Evolutionary conservation across 2,797 vertebrate species (phyloP), one percentile per base, ranked within the genome.

Genomic region (Eutrigla gurnardus): DNA sequence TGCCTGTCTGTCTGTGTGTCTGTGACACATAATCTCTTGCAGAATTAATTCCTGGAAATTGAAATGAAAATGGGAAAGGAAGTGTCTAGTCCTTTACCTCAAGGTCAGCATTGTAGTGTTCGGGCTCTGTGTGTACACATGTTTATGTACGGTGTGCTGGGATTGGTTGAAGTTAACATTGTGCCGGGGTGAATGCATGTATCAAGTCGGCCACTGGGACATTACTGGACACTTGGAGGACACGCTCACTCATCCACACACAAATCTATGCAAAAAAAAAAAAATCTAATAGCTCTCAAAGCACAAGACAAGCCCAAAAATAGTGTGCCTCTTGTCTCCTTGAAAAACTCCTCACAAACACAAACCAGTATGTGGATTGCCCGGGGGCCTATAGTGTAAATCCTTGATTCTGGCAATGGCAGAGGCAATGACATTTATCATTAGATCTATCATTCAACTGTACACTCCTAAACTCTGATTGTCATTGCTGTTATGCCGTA

Each of bases 1-100:
- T 43, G 58, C 52, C 18, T 64, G 58, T 61, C 10, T 32, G 45
- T 65, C 13, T 33, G 25, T 57, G 53, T 8, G 32, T 17, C 32
- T 35, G 53, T 35, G 35, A 33, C 15, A 68, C 35, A 1, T 92
- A 91, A 94, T 93, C 92, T 93, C 83, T 59, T 6, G 58, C 71
- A 37, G 77, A 89, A 93, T 92, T 81, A 92, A 93, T 92, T 93
- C 88, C 89, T 91, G 84, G 86, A 93, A 92, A 91, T 73, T 86
- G 78, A 91, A 93, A 92, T 90, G 66, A 83, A 91, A 91, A 89
- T 77, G 18, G 66, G 73, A 81, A 80, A 83, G 55, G 45, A 83
- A 80, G 79, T 66, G 67, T 88, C 71, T 74, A 32, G 43, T 80
- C 66, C 52, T 81, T 77, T 85, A 73, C 71, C 67, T 90, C 89